Base-by-base conservation (phyloP, 2,797 vertebrate genomes). In the Sebastes taczanowskii region DNA sequence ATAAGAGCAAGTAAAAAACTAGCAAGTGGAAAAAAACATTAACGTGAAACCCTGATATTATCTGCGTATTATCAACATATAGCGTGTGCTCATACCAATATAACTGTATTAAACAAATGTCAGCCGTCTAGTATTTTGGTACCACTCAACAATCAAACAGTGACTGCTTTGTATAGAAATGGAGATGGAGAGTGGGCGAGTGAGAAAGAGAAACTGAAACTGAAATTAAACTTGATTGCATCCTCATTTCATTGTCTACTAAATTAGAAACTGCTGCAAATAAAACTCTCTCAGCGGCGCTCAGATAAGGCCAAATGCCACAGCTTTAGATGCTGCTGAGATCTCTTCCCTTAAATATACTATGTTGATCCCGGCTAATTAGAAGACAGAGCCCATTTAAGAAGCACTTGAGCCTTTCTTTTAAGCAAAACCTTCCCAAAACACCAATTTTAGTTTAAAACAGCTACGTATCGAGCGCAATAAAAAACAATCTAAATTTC, bases 201-300 rank as follows among this genome's bases (percentile, higher is more conserved):
- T 32, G 35, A 71, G 56, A 78, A 35, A 60, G 30, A 65, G 38
- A 75, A 62, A 42, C 46, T 32, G 46, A 66, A 77, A 74, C 55
- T 8, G 42, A 68, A 79, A 72, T 60, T 11, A 63, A 62, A 75
- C 68, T 70, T 71, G 11, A 62, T 73, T 58, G 67, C 59, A 27
- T 74, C n/a, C 29, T 77, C 8, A 32, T 59, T 77, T 82, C 73
- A 52, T 65, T 74, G 27, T 70, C 59, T n/a, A 52, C 23, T 74
- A 20, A 71, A 83, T 70, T 71, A 53, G 35, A 71, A 71, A 56
- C 65, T 25, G 23, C 32, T 46, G 74, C 42, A 79, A 49, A 74
- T 60, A 59, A 80, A 78, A 69, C 27, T 71, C 58, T 66, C 34
- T 35, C 81, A 68, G 38, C 20, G 5, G 0, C 10, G n/a, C 23